phyloP scores from a whole-genome alignment of 1,140 invertebrate genomes.

The Aphaenogaster rudis region DNA sequence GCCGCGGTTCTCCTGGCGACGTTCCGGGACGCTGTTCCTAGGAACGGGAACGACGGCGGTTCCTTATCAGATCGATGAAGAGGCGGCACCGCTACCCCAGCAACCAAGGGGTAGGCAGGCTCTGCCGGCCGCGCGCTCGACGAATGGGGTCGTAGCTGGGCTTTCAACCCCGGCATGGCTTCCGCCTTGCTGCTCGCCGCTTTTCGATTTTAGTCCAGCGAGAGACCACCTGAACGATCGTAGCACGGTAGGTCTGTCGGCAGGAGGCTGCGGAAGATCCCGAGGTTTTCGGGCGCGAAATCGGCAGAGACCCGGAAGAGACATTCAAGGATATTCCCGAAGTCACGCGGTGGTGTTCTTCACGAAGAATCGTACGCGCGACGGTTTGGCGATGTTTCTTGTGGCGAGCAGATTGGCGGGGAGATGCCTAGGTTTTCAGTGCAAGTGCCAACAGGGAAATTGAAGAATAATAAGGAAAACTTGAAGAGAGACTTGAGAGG shows the following conservation, averaged over 20 bases:
- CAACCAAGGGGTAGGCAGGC: constrained; percentile 74
- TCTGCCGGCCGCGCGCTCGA: constrained; percentile 74
- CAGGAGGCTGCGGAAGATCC: constrained; percentile 7
- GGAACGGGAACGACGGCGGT: constrained; percentile 40
- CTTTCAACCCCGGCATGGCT: constrained; percentile 72
- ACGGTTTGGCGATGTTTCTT: neutral
- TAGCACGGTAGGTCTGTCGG: constrained; percentile 25
- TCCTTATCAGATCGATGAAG: constrained; percentile 83
- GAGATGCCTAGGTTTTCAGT: neutral
- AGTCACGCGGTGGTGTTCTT: neutral
- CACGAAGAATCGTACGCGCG: neutral
- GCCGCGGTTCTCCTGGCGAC: neutral
- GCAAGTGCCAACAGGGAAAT: neutral
- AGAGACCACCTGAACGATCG: constrained; percentile 63
- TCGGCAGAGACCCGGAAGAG: neutral
- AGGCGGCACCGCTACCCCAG: constrained; percentile 81
- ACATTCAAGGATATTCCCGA: neutral
- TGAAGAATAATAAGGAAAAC: neutral
- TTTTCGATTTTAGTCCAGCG: constrained; percentile 66
- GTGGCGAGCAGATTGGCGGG: neutral
- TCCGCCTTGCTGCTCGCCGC: constrained; percentile 61
- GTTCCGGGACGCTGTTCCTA: constrained; percentile 43
- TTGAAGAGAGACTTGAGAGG: neutral
- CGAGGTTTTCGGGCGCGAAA: neutral
- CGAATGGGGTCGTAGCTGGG: constrained; percentile 72